Evolutionary conservation across 2,888 invertebrate species (phyloP).

Genomic region (Antheraea yamamai): DNA sequence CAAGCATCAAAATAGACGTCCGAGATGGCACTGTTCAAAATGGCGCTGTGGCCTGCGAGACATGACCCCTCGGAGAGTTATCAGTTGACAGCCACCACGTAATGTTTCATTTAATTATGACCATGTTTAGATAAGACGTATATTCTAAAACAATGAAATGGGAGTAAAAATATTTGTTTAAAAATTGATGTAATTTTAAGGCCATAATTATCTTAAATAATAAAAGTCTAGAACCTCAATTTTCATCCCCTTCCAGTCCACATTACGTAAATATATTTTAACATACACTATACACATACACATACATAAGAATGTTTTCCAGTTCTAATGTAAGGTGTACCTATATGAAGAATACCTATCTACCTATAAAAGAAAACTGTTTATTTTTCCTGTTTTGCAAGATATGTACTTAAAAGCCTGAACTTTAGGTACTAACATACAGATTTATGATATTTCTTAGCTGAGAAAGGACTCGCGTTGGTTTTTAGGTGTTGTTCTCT

Average conservation of each 20-base stretch:
- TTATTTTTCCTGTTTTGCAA: too few relatives aligned
- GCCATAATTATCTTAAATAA: not conserved
- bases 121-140: conserved; percentile 38
- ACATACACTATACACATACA: too few relatives aligned
- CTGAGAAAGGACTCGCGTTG: too few relatives aligned
- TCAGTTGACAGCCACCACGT: conserved; percentile 47
- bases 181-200: not conserved
- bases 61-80: conserved; percentile 55
- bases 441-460: too few relatives aligned
- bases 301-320: too few relatives aligned
- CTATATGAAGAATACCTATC: too few relatives aligned
- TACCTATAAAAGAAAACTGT: too few relatives aligned
- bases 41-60: conserved; percentile 51
- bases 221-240: not conserved
- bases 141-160: conserved; percentile 34
- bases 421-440: too few relatives aligned
- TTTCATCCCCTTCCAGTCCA: not conserved
- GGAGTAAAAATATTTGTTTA: conserved; percentile 20
- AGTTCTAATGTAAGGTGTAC: too few relatives aligned
- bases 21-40: conserved; percentile 67
- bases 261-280: not conserved
- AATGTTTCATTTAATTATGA: conserved; percentile 35
- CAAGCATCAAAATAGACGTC: conserved; percentile 50
- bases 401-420: too few relatives aligned
- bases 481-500: too few relatives aligned